phyloP scores from a whole-genome alignment of 2,113 vertebrate genomes.

The Pipa parva region DNA sequence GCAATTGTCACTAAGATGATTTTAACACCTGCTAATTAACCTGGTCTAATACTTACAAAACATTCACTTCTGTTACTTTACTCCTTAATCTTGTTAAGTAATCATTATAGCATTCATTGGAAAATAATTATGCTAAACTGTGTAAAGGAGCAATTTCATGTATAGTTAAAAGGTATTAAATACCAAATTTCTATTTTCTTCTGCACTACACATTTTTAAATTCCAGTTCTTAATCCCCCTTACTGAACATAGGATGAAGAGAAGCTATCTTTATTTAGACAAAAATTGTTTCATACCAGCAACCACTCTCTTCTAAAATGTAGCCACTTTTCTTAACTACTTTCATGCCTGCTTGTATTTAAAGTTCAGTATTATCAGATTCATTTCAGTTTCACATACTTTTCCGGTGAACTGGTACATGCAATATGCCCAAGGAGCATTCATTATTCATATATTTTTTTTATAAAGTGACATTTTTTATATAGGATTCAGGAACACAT shows the following conservation, averaged over 20 bases:
- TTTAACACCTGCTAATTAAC: slow-evolving; percentile 6
- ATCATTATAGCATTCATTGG: not conserved
- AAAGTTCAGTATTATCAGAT: too few species aligned
- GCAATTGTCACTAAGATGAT: not conserved
- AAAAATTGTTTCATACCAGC: not conserved
- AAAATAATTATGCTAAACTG: slow-evolving; percentile 3
- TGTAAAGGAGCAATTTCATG: not conserved
- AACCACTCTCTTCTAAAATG: not conserved
- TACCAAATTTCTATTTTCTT: not conserved
- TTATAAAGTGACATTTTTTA: too few species aligned
- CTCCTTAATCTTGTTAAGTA: slow-evolving; percentile 8
- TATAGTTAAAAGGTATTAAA: not conserved
- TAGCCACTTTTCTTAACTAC: too few species aligned
- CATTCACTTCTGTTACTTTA: slow-evolving; percentile 4
- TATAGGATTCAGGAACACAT: too few species aligned
- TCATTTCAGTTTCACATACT: too few species aligned
- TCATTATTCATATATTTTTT: too few species aligned
- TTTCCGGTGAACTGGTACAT: too few species aligned
- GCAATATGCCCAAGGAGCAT: too few species aligned
- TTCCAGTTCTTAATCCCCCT: not conserved
- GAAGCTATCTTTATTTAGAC: not conserved
- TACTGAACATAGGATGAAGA: not conserved
- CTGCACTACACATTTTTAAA: not conserved
- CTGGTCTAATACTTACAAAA: slow-evolving; percentile 2
- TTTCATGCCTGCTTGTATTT: too few species aligned